Base-by-base conservation (phyloP, 2,113 vertebrate species). In the Pogonocichla stellata region DNA sequence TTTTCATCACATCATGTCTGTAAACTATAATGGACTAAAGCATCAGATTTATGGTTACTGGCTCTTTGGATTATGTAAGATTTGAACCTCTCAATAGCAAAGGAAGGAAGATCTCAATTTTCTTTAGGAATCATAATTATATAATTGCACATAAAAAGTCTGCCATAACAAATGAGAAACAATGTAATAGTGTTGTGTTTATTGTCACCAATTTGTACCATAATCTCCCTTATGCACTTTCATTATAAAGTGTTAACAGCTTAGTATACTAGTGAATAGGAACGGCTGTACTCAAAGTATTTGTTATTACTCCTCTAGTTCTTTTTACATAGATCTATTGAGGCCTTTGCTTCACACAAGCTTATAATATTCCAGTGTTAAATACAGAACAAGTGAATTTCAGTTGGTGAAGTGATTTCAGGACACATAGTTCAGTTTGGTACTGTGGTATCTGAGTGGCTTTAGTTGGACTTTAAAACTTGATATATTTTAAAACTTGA, bases 71-170 rank as follows among this genome's bases (percentile, higher is more conserved):
- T 93, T 92, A n/a, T 69, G 34, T 91, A 93, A 94, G 73, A 81
- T 74, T 87, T 89, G 86, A 92, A 66, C 31, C n/a, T 83, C 89
- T 80, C 48, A 81, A 73, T 19, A 88, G 42, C 62, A 62, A 78
- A 87, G 48, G 43, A 89, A 60, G 23, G 43, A 88, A 86, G 62
- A 90, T 82, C 73, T 86, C 92, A 42, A 53, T 95, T 95, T 95
- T 96, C 92, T 94, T 93, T 92, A 86, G 81, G 71, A 92, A 90
- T 69, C 43, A 11, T 96, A 97, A 94, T 96, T 96, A 67, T 78
- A 54, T 92, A 95, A 97, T 87, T 93, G 92, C 83, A 64, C 73
- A 95, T 95, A 86, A 94, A 92, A 94, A 86, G 70, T 94, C 86
- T 92, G 86, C 87, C 38, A 19, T 70, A 69, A 78, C 75, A 94